A percentile compares a stretch with the other conserved stretches of the same genome.
These are phyloP conservation scores for Lomographa bimaculata DNA, from an alignment of 2,888 invertebrate species.

Conservation along the genomic window DNA sequence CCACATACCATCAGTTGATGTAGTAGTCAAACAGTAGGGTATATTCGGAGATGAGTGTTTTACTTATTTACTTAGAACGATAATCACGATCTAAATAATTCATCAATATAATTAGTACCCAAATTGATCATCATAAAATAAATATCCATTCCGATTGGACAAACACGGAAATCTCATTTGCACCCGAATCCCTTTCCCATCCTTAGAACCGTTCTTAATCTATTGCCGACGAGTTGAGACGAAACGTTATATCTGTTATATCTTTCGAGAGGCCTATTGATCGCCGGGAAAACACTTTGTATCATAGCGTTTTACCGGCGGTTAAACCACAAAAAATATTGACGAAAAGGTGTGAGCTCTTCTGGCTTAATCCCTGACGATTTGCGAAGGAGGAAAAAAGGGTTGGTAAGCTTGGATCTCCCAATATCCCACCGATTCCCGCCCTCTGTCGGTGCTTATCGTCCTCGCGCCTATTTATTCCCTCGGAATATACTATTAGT, in stretches of 20 bases:
- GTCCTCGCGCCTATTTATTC: slow-evolving; percentile 67
- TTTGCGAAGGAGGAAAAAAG: slow-evolving; percentile 80
- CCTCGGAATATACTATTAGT: slow-evolving; percentile 56
- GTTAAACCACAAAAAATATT: slow-evolving; percentile 75
- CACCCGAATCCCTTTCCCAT: slow-evolving; percentile 46
- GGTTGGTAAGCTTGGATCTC: slow-evolving; percentile 67
- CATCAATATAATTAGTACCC: slow-evolving; percentile 2
- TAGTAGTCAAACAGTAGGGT: too few relatives aligned
- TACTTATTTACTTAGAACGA: too few relatives aligned
- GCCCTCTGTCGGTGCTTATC: slow-evolving; percentile 64
- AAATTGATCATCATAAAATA: slow-evolving; percentile 16
- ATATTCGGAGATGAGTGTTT: too few relatives aligned
- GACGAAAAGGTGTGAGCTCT: slow-evolving; percentile 75
- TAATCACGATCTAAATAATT: too few relatives aligned
- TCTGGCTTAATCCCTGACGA: slow-evolving; percentile 76
- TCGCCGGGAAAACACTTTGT: slow-evolving; percentile 63
- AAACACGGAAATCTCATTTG: slow-evolving; percentile 48
- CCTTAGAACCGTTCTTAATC: slow-evolving; percentile 47
- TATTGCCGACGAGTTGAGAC: slow-evolving; percentile 44
- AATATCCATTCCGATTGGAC: slow-evolving; percentile 39
- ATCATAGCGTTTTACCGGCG: slow-evolving; percentile 63
- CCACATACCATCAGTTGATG: too few relatives aligned
- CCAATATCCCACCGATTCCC: slow-evolving; percentile 41
- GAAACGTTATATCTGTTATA: slow-evolving; percentile 57
- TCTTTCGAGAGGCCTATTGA: slow-evolving; percentile 59